A percentile compares a stretch with the other conserved stretches of the same genome.
These are phyloP conservation scores for Drosophila pseudoobscura DNA, from an alignment of 1,140 invertebrate species.

Conservation along the genomic window DNA sequence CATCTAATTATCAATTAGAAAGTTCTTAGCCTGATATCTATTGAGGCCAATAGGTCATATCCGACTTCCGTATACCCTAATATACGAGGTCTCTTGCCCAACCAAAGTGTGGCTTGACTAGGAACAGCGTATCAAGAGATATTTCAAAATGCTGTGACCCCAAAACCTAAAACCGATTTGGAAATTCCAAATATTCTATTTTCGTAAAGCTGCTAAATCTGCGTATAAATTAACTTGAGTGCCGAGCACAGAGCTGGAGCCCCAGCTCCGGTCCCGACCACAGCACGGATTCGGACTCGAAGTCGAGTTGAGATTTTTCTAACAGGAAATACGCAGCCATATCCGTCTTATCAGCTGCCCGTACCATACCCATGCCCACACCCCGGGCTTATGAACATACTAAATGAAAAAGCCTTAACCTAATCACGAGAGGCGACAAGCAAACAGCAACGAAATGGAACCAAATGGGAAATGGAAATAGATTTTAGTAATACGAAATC, in stretches of 20 bases:
- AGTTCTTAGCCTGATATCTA: constrained; percentile 19
- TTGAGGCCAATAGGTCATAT: constrained; percentile 46
- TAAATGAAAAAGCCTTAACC: constrained; percentile 79
- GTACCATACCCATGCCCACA: constrained; percentile 3
- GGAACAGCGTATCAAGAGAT: constrained; percentile 9
- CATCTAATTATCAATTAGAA: constrained; percentile 11
- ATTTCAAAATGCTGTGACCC: constrained; percentile 62
- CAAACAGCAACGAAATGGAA: constrained; percentile 48
- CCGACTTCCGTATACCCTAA: constrained; percentile 27
- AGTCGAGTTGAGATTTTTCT: constrained; percentile 36
- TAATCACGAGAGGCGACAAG: constrained; percentile 71
- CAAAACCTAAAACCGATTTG: constrained; percentile 41
- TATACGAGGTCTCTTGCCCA: background rate
- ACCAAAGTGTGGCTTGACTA: constrained; percentile 17
- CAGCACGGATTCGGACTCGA: constrained; percentile 22
- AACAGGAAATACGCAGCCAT: constrained; percentile 82
- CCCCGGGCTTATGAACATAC: constrained; percentile 1
- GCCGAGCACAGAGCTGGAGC: too few relatives aligned
- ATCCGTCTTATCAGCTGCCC: constrained; percentile 66
- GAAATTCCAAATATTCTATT: constrained; percentile 70
- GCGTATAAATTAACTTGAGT: constrained; percentile 54
- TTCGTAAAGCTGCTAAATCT: constrained; percentile 66
- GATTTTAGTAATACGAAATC: too few relatives aligned
- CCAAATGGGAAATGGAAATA: constrained; percentile 46
- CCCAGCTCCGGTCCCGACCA: constrained; percentile 4